These are phyloP conservation scores for Peucedramus taeniatus DNA, from an alignment of 2,113 vertebrate species.

Conservation along the genomic window DNA sequence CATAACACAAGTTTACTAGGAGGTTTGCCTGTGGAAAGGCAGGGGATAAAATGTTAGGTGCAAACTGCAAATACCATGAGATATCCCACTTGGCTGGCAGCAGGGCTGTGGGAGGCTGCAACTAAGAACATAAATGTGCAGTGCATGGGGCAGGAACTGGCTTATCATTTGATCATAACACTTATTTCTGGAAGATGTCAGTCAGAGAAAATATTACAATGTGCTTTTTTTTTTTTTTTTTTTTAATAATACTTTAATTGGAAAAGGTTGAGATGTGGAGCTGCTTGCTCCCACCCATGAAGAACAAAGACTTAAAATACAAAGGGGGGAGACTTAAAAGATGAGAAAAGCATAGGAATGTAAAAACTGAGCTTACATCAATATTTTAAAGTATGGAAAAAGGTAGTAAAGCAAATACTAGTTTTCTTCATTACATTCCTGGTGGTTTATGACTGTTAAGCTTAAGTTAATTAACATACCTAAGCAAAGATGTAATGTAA, in stretches of 20 bases:
- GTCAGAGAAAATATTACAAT: conserved; percentile 18
- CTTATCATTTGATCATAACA: conserved; percentile 22
- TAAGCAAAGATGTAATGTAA: conserved; percentile 46
- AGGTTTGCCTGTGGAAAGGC: neutral
- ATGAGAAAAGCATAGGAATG: neutral
- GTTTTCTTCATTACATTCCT: conserved; percentile 61
- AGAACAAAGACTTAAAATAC: conserved; percentile 40
- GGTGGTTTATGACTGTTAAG: conserved; percentile 64
- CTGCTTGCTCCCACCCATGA: conserved; percentile 22
- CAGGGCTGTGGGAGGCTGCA: neutral
- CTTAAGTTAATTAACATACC: conserved; percentile 59
- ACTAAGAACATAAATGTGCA: neutral
- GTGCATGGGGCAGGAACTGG: neutral
- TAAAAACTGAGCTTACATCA: conserved; percentile 48
- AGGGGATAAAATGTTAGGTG: neutral
- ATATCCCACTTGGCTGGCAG: neutral
- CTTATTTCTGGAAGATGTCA: conserved; percentile 26
- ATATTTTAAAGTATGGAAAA: conserved; percentile 52
- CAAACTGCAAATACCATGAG: neutral
- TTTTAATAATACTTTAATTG: conserved; percentile 20
- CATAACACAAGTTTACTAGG: neutral
- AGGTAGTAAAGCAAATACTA: conserved; percentile 49
- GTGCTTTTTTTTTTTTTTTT: neutral
- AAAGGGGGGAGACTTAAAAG: neutral
- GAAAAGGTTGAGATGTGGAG: conserved; percentile 8